Percentiles rank a stretch among this genome's conserved stretches.
These are phyloP conservation scores for Siniperca scherzeri DNA, from an alignment of 2,797 vertebrate species.

Conservation along the genomic window DNA sequence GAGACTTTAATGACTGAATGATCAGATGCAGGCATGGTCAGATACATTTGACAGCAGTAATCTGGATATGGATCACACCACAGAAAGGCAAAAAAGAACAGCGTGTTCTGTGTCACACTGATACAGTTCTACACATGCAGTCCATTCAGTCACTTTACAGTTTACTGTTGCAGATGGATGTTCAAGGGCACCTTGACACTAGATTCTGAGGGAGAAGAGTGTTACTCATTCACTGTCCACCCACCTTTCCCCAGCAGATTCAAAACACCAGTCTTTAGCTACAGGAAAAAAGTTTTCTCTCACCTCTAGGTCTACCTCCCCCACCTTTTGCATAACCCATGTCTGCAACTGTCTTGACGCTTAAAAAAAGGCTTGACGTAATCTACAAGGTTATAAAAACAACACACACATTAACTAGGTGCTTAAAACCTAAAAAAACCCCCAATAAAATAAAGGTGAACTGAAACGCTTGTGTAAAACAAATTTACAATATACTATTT, in stretches of 20 bases:
- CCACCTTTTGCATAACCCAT: constrained; percentile 2
- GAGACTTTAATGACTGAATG: constrained; percentile 6
- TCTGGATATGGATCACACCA: constrained; percentile 3
- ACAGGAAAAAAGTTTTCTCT: neutral
- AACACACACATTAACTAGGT: constrained; percentile 21
- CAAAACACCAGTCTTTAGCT: neutral
- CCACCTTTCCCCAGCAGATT: constrained; percentile 26
- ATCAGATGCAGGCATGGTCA: neutral
- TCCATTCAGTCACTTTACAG: constrained; percentile 23
- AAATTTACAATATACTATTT: constrained; percentile 1
- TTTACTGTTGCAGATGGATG: constrained; percentile 11
- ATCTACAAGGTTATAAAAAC: constrained; percentile 23
- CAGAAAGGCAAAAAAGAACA: constrained; percentile 1
- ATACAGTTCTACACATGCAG: neutral
- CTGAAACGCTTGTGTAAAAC: neutral
- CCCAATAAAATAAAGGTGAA: constrained; percentile 16
- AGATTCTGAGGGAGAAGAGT: constrained; percentile 1
- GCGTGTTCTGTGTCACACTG: neutral
- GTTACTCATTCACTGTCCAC: constrained; percentile 6
- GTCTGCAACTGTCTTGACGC: constrained; percentile 5
- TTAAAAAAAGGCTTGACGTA: constrained; percentile 12
- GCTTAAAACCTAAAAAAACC: constrained; percentile 12
- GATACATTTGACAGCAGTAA: constrained; percentile 6
- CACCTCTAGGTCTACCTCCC: neutral
- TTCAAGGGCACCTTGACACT: constrained; percentile 25